phyloP scores from a whole-genome alignment of 2,888 invertebrate species.

The Alloscopus bannaensis region DNA sequence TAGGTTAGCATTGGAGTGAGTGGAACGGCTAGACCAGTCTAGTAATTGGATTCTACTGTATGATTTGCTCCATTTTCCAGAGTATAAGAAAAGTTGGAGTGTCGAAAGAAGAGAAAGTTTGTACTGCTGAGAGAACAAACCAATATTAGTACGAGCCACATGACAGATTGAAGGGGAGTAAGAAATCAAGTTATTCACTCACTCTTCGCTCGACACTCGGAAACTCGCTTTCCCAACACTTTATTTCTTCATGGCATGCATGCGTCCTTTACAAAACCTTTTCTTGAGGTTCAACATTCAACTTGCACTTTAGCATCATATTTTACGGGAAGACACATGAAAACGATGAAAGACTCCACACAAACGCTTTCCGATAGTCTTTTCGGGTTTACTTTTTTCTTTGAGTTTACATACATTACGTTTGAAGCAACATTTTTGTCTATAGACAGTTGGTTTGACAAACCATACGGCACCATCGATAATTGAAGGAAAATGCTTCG shows the following conservation, averaged over 20 bases:
- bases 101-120: neutral
- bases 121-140: neutral
- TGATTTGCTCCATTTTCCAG: no score
- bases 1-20: no score
- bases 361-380: neutral
- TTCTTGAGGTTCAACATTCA: neutral
- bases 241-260: neutral
- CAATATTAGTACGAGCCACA: neutral
- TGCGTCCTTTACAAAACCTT: neutral
- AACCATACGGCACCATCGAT: no score
- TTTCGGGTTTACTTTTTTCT: neutral
- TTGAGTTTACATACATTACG: neutral
- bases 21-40: no score
- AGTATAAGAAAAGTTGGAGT: no score
- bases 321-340: no score
- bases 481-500: no score
- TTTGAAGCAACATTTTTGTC: no score
- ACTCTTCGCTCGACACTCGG: neutral
- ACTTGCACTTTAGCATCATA: no score
- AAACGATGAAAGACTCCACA: neutral
- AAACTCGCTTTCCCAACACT: neutral
- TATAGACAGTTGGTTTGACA: no score
- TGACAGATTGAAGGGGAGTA: neutral
- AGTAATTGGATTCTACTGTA: no score
- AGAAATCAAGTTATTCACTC: conserved; percentile 5